Evolutionary conservation across 2,113 vertebrate genomes (phyloP), one percentile per base, ranked within the genome.

Genomic region (Poecilia latipinna): DNA sequence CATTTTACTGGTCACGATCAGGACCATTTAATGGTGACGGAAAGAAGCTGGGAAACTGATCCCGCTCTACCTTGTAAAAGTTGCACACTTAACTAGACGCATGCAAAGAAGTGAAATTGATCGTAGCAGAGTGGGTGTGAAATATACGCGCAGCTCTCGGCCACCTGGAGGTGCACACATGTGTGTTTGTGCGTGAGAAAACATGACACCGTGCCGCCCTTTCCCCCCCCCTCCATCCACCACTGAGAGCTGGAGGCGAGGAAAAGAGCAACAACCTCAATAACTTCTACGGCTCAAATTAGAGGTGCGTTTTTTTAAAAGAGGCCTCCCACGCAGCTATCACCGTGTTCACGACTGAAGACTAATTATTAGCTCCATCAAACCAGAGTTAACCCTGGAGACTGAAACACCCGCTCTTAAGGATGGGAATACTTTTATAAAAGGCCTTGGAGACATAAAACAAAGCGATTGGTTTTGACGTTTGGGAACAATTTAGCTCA

Each of bases 381-480:
- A 66, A 39, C 63, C 19, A 29, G 39, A 12, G 74, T 72, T 82
- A 75, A 35, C 67, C 72, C 76, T 44, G 15, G 15, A 79, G 70
- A 60, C 72, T 57, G 65, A 80, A 63, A 77, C 71, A 39, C 82
- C 80, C 63, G 74, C 48, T 65, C 78, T 72, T 35, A 64, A 77
- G 72, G 84, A 79, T 10, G 77, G 76, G 77, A 82, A 85, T 72
- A 0, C 70, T 70, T 78, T 91, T 85, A 71, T 90, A 79, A 93
- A 91, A 87, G 61, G 60, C 80, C 72, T 75, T 61, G 70, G 78
- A 88, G 90, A 92, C 87, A 90, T 88, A 88, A 94, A 91, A 82
- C 88, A 85, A 93, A 88, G 83, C 39, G 44, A 91, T 87, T 90
- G 89, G 80, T 61, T 92, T 88, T 91, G 91, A 91, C 92, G 37